phyloP scores from a whole-genome alignment of 1,140 invertebrate genomes.

The Drosophila ambigua region DNA sequence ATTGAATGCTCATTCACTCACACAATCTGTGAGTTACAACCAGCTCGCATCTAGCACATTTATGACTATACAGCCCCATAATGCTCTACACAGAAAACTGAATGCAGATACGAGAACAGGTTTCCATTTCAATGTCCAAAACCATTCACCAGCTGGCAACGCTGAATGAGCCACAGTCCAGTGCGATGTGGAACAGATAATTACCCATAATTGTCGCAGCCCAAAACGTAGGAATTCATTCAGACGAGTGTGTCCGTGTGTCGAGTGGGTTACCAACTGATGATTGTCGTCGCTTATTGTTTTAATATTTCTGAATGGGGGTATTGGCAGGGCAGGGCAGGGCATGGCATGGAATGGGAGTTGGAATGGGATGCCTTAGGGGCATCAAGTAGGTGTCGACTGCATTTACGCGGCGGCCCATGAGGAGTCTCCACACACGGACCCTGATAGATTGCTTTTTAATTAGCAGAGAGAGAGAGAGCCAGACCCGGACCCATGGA shows the following conservation, averaged over 20 bases:
- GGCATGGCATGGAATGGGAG: no score
- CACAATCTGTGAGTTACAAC: not conserved
- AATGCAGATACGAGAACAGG: slow-evolving; percentile 39
- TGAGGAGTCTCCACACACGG: slow-evolving; percentile 2
- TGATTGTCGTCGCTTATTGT: slow-evolving; percentile 73
- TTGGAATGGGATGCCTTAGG: slow-evolving; percentile 20
- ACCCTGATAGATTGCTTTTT: slow-evolving; percentile 68
- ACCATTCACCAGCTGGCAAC: slow-evolving; percentile 37
- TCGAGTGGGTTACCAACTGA: slow-evolving; percentile 25
- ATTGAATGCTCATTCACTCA: slow-evolving; percentile 10
- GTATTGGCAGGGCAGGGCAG: slow-evolving; percentile 14
- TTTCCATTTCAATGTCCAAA: slow-evolving; percentile 21
- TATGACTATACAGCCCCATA: slow-evolving; percentile 1
- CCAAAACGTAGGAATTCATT: slow-evolving; percentile 62
- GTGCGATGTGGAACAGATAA: slow-evolving; percentile 60
- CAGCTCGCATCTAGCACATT: slow-evolving; percentile 1
- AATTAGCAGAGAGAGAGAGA: slow-evolving; percentile 50
- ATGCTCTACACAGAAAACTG: slow-evolving; percentile 12
- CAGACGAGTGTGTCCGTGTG: slow-evolving; percentile 57
- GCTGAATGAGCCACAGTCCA: slow-evolving; percentile 43
- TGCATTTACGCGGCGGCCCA: slow-evolving; percentile 34
- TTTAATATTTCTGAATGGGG: slow-evolving; percentile 55
- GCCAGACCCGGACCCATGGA: not conserved
- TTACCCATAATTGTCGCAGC: slow-evolving; percentile 74
- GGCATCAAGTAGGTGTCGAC: slow-evolving; percentile 44